phyloP scores from a whole-genome alignment of 2,888 invertebrate genomes.

The Patella pellucida region DNA sequence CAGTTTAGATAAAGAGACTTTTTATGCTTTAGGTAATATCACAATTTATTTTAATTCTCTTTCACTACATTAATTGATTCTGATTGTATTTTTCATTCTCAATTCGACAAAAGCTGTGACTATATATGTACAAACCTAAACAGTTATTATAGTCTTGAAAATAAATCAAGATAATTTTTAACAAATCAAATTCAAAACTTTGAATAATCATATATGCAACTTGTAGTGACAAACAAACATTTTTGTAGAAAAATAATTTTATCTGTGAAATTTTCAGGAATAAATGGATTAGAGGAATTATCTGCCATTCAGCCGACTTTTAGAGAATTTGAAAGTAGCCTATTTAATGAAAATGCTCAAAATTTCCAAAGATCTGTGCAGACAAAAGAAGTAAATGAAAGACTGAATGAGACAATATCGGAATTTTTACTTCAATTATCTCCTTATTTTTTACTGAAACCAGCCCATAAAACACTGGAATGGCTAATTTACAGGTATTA shows the following conservation, averaged over 20 bases:
- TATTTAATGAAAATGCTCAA: constrained; percentile 84
- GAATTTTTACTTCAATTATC: constrained; percentile 85
- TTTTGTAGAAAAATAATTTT: no score
- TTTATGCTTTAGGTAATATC: constrained; percentile 84
- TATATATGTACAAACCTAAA: no score
- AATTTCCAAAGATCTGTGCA: constrained; percentile 86
- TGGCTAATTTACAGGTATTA: constrained; percentile 86
- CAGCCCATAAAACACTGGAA: constrained; percentile 91
- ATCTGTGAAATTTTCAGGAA: constrained; percentile 71
- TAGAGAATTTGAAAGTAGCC: constrained; percentile 79
- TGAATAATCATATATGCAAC: no score
- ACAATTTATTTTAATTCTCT: constrained; percentile 13
- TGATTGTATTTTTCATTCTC: no score
- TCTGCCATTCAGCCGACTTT: constrained; percentile 82
- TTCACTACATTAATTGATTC: no score
- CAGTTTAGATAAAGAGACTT: constrained; percentile 84
- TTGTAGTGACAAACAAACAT: no score
- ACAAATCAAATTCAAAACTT: no score
- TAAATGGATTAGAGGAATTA: constrained; percentile 87
- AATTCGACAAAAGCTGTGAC: no score
- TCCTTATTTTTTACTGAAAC: constrained; percentile 88
- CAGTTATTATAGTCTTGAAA: no score
- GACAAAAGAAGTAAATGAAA: constrained; percentile 80
- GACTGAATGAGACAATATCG: constrained; percentile 82
- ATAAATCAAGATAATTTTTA: no score